Conservation (phyloP, 2,888 invertebrate genomes). For the Dryomyza anilis region DNA sequence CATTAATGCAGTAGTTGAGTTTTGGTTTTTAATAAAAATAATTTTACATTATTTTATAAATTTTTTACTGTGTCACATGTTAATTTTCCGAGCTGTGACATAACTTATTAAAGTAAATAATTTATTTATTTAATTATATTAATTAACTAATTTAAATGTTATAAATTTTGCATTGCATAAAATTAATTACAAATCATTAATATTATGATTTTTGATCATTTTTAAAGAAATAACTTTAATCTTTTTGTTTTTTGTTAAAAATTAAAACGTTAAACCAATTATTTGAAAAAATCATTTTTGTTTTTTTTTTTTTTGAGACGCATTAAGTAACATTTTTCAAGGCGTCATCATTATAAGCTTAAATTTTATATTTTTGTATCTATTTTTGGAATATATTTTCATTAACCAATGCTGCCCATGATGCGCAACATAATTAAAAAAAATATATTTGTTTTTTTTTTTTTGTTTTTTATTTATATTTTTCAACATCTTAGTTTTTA, state of each 20-base stretch:
- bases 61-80: slow-evolving; percentile 31
- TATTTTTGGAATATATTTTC: neutral
- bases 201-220: neutral
- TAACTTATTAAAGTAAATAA: slow-evolving; percentile 6
- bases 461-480: slow-evolving; percentile 1
- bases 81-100: slow-evolving; percentile 10
- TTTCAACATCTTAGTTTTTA: neutral
- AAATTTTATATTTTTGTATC: neutral
- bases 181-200: neutral
- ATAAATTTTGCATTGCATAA: neutral
- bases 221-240: neutral
- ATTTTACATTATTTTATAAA: slow-evolving; percentile 13
- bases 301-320: too few relatives aligned
- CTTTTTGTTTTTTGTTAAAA: too few relatives aligned
- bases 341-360: too few relatives aligned
- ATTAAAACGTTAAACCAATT: too few relatives aligned
- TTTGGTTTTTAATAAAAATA: slow-evolving; percentile 2
- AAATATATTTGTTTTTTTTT: slow-evolving; percentile 5
- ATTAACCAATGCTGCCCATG: neutral
- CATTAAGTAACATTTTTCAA: too few relatives aligned
- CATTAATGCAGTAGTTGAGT: slow-evolving; percentile 1
- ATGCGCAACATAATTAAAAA: neutral
- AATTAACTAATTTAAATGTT: slow-evolving; percentile 16
- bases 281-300: too few relatives aligned
- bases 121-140: neutral